Evolutionary conservation across 2,888 invertebrate genomes (phyloP), one percentile per base, ranked within the genome.

Genomic region (Schrankia costaestrigalis): DNA sequence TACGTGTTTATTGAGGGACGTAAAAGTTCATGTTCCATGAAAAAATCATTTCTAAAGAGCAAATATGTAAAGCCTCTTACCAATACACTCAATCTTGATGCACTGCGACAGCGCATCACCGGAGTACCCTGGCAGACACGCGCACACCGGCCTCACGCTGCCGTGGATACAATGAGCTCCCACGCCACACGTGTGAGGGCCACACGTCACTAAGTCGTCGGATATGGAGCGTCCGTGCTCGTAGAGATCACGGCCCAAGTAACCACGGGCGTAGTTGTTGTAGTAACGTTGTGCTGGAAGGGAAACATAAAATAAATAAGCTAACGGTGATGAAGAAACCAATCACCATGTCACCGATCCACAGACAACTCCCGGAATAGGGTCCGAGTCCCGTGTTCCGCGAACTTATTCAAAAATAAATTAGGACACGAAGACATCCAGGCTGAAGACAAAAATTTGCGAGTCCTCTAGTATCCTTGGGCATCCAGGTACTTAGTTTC

Each of bases 91-190:
- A 29, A 93, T 93, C 48, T 91, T 91, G 58, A 90, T 89, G 71
- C 96, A 96, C 52, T 90, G 90, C 1, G 89, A 85, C 40, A 94
- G 79, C 0, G 96, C 95, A 76, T 95, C 95, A 15, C 95, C 96
- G 50, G 92, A 92, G 72, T 95, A 91, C 1, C 95, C 93, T 6
- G 94, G 91, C 47, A 94, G 86, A 58, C 95, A 95, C 12, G 94
- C 93, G 66, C 95, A 95, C 3, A 95, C 94, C 0, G 95, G 93
- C 31, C 94, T 88, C 45, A 93, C 93, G 46, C 91, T 92, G 47
- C 90, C 81, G 41, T 89, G 78, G 42, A 90, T 90, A 61, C 93
- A 93, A 43, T 92, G 90, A 1, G 93, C 93, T 24, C 92, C 93
- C 4, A 89, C 89, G 2, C 93, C 93, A 55, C 93, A 93, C 0